Base-by-base conservation (phyloP, 2,888 invertebrate genomes). In the Halictus ligatus region DNA sequence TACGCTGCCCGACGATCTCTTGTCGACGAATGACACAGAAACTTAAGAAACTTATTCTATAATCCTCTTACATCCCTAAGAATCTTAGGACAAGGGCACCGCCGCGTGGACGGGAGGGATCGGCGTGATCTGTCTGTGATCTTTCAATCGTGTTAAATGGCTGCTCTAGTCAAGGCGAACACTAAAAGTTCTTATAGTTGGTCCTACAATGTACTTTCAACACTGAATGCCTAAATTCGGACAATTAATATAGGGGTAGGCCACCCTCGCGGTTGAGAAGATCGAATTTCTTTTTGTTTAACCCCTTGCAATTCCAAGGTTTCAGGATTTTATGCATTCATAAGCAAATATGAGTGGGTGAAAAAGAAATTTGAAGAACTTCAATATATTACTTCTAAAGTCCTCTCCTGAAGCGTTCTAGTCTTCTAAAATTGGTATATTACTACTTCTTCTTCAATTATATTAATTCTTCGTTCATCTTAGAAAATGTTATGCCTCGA, bases 1-100 rank as follows among this genome's bases (percentile, higher is more conserved):
- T 48, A 58, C 48, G 60, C 46, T 72, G 72, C 5, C 10, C 25
- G 73, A 50, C 25, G 73, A 48, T 73, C 58, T 58, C 29, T 54
- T 18, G 46, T 73, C 72, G 48, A 81, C 50, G 40, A 50, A 64
- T 21, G 64, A 60, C 60, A 78, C 46, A 29, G 69, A n/a, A 40
- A 54, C 50, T 74, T 54, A 35, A 29, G 29, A 50, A 50, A 69
- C 69, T 40, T 74, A 54, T 35, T 50, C 35, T 50, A 50, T 21
- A 29, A n/a, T 43, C 48, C 50, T 73, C 73, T 50, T 73, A 50
- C 29, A 35, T 29, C 72, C 18, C 25, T 48, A 72, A 15, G 29
- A 29, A 29, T 72, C n/a, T 43, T 43, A 72, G 71, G n/a, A 72
- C 71, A 18, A 72, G 25, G 29, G 8, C 18, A 25, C 25, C 29